Evolutionary conservation across 2,888 invertebrate genomes (phyloP).

Genomic region (Stenotaenia linearis): DNA sequence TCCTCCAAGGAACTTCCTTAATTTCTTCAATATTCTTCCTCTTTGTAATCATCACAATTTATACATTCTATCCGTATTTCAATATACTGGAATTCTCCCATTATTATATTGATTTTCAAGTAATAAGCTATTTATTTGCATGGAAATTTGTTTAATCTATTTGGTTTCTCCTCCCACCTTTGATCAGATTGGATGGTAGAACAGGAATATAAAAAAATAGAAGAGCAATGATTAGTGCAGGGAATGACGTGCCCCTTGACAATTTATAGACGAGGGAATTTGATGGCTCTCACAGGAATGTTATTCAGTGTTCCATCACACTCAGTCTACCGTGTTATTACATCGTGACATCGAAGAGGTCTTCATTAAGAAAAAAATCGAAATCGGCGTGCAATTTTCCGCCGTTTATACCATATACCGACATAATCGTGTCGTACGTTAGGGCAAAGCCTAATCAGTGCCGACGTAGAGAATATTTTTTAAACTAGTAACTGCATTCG

Average conservation of each 20-base stretch:
- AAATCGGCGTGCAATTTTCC: neutral
- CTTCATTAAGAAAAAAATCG: neutral
- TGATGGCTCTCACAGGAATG: neutral
- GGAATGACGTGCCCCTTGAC: neutral
- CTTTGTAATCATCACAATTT: too few relatives aligned
- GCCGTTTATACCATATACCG: neutral
- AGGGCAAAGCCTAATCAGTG: neutral
- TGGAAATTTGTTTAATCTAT: too few relatives aligned
- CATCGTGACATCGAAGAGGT: slow-evolving; percentile 8
- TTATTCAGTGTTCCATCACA: slow-evolving; percentile 9
- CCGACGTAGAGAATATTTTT: too few relatives aligned
- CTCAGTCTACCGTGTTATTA: slow-evolving; percentile 9
- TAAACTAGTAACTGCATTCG: too few relatives aligned
- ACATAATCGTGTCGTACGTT: neutral
- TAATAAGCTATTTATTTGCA: too few relatives aligned
- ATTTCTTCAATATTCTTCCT: too few relatives aligned
- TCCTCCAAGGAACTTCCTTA: too few relatives aligned
- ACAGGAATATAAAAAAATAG: neutral
- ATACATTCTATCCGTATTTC: too few relatives aligned
- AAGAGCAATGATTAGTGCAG: neutral
- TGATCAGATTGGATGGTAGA: neutral
- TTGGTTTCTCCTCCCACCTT: too few relatives aligned
- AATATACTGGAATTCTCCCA: too few relatives aligned
- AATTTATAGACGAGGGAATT: slow-evolving; percentile 4
- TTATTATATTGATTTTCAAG: too few relatives aligned